These are phyloP conservation scores for Vulpes vulpes DNA, from an alignment of 2,113 vertebrate species.

Conservation along the genomic window DNA sequence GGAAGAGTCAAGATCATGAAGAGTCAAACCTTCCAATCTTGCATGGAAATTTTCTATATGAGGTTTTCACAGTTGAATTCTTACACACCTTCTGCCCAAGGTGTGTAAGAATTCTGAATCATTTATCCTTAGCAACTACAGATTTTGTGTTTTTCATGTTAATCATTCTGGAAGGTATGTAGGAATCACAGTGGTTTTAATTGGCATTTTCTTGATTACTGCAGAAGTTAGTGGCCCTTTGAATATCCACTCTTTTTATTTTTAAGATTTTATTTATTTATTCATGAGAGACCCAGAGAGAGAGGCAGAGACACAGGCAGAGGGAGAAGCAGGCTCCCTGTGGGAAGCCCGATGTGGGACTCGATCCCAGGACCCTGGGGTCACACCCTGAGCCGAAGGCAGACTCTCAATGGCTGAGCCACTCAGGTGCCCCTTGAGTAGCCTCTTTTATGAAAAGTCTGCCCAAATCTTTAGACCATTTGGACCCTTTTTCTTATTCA, in stretches of 20 bases:
- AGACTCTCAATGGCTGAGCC: too few species aligned
- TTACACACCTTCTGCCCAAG: too few species aligned
- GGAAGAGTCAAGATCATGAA: not conserved
- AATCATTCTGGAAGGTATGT: not conserved
- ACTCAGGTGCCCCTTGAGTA: not conserved
- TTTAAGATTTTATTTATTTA: too few species aligned
- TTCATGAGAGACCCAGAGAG: too few species aligned
- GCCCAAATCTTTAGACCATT: not conserved
- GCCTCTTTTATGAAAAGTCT: not conserved
- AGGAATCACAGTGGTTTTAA: not conserved
- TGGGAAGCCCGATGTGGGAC: too few species aligned
- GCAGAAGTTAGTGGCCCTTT: not conserved
- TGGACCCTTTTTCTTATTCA: not conserved
- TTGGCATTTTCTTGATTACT: not conserved
- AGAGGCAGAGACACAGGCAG: too few species aligned
- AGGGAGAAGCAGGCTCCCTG: too few species aligned
- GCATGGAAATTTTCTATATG: not conserved
- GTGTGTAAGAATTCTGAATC: not conserved
- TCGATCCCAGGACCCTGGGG: too few species aligned
- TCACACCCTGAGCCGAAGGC: too few species aligned
- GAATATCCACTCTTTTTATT: not conserved
- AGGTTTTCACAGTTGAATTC: too few species aligned
- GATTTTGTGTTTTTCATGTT: conserved; percentile 24
- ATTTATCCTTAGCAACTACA: not conserved
- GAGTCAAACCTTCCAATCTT: not conserved